Base-by-base conservation (phyloP, 2,113 vertebrate genomes). In the Todiramphus saurophagus region DNA sequence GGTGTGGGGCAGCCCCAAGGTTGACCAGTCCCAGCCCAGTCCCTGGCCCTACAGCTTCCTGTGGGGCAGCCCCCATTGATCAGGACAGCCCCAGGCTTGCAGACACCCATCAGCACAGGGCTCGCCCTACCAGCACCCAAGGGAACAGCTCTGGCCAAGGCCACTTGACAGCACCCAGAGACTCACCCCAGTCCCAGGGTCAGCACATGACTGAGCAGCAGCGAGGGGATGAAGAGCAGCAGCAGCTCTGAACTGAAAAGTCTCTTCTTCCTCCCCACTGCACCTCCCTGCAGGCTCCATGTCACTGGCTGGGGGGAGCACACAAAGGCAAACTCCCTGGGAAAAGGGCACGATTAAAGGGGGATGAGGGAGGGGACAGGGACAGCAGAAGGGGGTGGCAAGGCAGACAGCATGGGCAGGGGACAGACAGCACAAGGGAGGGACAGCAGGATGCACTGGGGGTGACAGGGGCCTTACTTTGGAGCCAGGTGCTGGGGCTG, bases 141-240 rank as follows among this genome's bases (percentile, higher is more conserved):
- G 27, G 24, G 23, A 31, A 3, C 3, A 0, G 35, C 16, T 50
- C 31, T 17, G 50, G 43, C 35, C 28, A 5, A 16, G 21, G 35
- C 35, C n/a, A 2, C 72, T 9, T 2, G 1, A 8, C 30, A 60
- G n/a, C 25, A 28, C 30, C 25, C 4, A 2, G 12, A 35, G 60
- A 87, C 96, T 96, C 93, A 97, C 96, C 96, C 96, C 31, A 97
- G 79, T 5, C 95, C 95, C 68, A 97, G 68, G 6, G 92, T 96
- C 81, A 97, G 89, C 55, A 95, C 12, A 2, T 97, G 96, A 94
- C 95, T 97, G 83, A 97, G 95, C 76, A 97, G 76, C 86, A 97
- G 86, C 0, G 96, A 92, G 41, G 95, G 96, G 55, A 96, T 92
- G 76, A 96, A 88, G 68, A 96, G 95, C 83, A 97, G 89, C 79